A percentile compares a stretch with the other conserved stretches of the same genome.
phyloP scores from a whole-genome alignment of 2,113 vertebrate species.

The Muntiacus reevesi region DNA sequence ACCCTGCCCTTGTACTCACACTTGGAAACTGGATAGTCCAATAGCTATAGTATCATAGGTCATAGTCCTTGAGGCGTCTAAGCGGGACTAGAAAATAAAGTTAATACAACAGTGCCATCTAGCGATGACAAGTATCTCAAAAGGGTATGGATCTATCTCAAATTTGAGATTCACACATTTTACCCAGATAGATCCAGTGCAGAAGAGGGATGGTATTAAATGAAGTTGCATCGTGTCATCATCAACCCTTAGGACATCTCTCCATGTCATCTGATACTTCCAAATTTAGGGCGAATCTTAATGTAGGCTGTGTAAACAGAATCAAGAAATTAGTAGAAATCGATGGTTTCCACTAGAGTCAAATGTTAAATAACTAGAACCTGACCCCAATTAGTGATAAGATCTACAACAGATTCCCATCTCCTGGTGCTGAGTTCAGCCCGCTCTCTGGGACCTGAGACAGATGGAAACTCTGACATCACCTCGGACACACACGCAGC shows the following conservation, averaged over 20 bases:
- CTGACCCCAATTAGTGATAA: neutral
- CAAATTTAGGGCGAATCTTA: neutral
- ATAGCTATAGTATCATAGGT: neutral
- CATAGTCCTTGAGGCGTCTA: neutral
- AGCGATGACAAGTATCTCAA: neutral
- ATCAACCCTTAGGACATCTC: neutral
- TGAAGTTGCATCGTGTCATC: neutral
- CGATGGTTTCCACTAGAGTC: neutral
- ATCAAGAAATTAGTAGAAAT: constrained; percentile 15
- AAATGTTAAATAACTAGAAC: neutral
- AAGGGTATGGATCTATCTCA: neutral
- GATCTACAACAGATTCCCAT: neutral
- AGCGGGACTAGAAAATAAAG: neutral
- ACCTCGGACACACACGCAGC: neutral
- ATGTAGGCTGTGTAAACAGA: neutral
- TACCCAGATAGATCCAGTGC: neutral
- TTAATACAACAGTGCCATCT: constrained; percentile 72
- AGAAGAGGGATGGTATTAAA: neutral
- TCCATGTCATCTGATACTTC: neutral
- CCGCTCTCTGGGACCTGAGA: neutral
- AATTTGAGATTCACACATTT: neutral
- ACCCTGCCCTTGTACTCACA: neutral
- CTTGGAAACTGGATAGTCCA: neutral
- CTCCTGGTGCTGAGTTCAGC: neutral
- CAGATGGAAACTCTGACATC: neutral